Evolutionary conservation across 2,888 invertebrate genomes (phyloP).

Genomic region (Agapetus fuscipes): DNA sequence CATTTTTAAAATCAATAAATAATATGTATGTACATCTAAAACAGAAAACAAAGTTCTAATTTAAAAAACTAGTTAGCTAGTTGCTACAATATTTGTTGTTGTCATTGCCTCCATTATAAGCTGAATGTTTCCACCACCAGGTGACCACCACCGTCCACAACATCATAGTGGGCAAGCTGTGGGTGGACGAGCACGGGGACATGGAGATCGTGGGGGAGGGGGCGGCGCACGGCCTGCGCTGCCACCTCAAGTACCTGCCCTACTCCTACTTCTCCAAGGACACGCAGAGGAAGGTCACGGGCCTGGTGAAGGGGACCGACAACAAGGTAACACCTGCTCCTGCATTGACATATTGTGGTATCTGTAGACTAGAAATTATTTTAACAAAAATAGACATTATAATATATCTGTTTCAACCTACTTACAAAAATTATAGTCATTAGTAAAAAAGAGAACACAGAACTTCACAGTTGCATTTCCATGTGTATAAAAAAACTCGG

Average conservation of each 20-base stretch:
- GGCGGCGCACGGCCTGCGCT: slow-evolving; percentile 85
- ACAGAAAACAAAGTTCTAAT: too few species aligned
- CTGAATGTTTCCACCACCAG: slow-evolving; percentile 28
- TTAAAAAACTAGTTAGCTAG: too few species aligned
- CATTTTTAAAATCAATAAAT: too few species aligned
- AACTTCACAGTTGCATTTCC: too few species aligned
- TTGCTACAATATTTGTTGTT: too few species aligned
- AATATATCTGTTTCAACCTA: too few species aligned
- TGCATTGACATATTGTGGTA: neutral
- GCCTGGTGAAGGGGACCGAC: slow-evolving; percentile 62
- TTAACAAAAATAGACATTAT: too few species aligned
- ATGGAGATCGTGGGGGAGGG: slow-evolving; percentile 83
- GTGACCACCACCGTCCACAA: slow-evolving; percentile 99
- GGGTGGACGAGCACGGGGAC: slow-evolving; percentile 99
- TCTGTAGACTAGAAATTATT: neutral
- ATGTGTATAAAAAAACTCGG: too few species aligned
- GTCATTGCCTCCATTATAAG: too few species aligned
- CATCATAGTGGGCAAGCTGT: slow-evolving; percentile 97
- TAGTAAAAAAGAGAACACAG: too few species aligned
- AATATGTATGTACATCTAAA: too few species aligned
- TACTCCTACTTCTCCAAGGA: slow-evolving; percentile 99
- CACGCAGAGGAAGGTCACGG: slow-evolving; percentile 82
- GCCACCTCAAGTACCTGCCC: slow-evolving; percentile 93
- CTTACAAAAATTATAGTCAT: too few species aligned
- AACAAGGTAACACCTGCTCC: slow-evolving; percentile 49